Evolutionary conservation across 2,888 invertebrate genomes (phyloP).

Genomic region (Podotricha telesiphe): DNA sequence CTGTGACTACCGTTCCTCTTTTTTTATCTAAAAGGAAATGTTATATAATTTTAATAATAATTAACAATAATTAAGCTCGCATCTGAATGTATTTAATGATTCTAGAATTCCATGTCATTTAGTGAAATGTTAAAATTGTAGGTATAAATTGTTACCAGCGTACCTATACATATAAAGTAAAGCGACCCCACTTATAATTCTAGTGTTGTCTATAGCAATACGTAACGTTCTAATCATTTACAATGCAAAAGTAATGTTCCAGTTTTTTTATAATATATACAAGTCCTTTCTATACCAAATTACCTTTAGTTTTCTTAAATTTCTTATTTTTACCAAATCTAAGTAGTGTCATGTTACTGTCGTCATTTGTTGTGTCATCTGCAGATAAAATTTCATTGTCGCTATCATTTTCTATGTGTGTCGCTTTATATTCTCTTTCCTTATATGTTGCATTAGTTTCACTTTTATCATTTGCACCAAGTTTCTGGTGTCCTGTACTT

Average conservation of each 20-base stretch:
- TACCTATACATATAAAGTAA: too few species aligned
- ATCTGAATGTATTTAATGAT: not conserved
- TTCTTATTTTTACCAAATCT: not conserved
- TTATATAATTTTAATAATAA: not conserved
- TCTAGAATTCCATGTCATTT: too few species aligned
- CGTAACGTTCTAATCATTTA: too few species aligned
- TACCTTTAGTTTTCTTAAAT: not conserved
- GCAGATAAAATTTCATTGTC: not conserved
- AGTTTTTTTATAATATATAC: too few species aligned
- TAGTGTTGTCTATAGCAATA: too few species aligned
- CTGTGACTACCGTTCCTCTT: not conserved
- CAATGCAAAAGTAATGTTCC: too few species aligned
- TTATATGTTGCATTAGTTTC: not conserved
- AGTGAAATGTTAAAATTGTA: too few species aligned
- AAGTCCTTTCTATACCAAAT: not conserved
- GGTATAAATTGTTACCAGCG: too few species aligned
- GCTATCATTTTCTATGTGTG: not conserved
- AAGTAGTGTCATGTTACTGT: not conserved
- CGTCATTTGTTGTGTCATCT: not conserved
- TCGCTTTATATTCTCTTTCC: not conserved
- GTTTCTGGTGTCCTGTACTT: not conserved
- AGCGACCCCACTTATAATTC: too few species aligned
- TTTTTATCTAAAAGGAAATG: not conserved
- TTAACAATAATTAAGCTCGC: not conserved
- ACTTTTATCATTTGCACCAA: constrained; percentile 16